A percentile compares a stretch with the other conserved stretches of the same genome.
phyloP scores from a whole-genome alignment of 2,797 vertebrate genomes.

The Galaxias olidus region DNA sequence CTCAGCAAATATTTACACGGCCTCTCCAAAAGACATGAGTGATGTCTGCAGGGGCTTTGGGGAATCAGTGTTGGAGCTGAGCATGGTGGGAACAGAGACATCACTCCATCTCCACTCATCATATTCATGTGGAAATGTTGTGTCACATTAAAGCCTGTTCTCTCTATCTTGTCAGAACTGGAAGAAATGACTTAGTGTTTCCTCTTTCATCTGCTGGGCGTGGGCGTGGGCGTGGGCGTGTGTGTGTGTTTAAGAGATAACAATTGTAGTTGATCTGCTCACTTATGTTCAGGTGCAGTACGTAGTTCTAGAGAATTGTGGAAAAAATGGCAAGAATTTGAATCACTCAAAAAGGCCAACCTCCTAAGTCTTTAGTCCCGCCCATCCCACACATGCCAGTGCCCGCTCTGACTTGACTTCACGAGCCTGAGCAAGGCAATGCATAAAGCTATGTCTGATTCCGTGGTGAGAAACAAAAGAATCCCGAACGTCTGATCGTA shows the following conservation, averaged over 20 bases:
- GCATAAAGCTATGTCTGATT: too few relatives aligned
- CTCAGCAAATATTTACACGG: conserved; percentile 74
- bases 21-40: conserved; percentile 69
- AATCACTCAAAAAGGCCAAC: too few relatives aligned
- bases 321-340: too few relatives aligned
- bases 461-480: too few relatives aligned
- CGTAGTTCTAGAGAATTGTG: too few relatives aligned
- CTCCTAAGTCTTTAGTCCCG: too few relatives aligned
- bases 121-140: conserved; percentile 20
- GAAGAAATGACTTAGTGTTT: conserved; percentile 45
- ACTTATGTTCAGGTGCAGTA: conserved; percentile 11
- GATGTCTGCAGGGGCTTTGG: conserved; percentile 36
- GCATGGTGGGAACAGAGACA: conserved; percentile 49
- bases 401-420: too few relatives aligned
- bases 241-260: conserved; percentile 49
- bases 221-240: too few relatives aligned
- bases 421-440: too few relatives aligned
- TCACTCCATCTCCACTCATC: conserved; percentile 55
- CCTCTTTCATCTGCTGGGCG: conserved; percentile 26
- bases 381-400: too few relatives aligned
- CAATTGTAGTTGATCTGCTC: conserved; percentile 51
- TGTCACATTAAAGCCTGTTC: conserved; percentile 40
- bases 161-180: conserved; percentile 34
- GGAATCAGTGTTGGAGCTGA: conserved; percentile 26
- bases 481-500: too few relatives aligned